These are phyloP conservation scores for Miniopterus natalensis DNA, from an alignment of 2,113 vertebrate genomes.

Conservation along the genomic window DNA sequence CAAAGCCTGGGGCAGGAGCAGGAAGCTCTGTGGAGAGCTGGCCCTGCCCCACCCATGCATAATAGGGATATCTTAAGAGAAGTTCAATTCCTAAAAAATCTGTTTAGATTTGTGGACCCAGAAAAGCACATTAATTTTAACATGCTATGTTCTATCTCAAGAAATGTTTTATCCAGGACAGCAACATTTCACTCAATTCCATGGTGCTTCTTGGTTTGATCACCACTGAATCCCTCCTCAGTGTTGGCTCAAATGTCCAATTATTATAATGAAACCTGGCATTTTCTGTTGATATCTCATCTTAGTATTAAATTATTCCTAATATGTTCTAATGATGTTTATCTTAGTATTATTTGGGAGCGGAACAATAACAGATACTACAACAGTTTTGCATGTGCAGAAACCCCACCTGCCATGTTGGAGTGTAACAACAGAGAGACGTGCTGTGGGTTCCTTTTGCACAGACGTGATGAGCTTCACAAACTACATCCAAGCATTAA, in stretches of 20 bases:
- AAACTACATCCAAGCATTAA: constrained; percentile 46
- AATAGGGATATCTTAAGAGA: background rate
- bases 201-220: background rate
- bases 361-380: background rate
- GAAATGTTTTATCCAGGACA: background rate
- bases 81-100: background rate
- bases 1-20: background rate
- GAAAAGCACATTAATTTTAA: background rate
- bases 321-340: background rate
- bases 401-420: background rate
- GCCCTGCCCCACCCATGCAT: background rate
- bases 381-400: background rate
- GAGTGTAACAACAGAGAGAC: background rate
- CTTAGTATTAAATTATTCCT: background rate
- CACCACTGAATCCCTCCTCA: background rate
- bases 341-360: constrained; percentile 10
- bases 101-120: background rate
- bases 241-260: background rate
- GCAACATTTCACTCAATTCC: background rate
- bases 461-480: constrained; percentile 25
- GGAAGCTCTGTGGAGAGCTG: background rate
- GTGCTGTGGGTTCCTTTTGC: background rate
- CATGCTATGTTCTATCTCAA: background rate
- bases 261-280: background rate
- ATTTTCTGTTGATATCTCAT: background rate